Conservation (phyloP, 2,113 vertebrate genomes). For the Hymenochirus boettgeri region DNA sequence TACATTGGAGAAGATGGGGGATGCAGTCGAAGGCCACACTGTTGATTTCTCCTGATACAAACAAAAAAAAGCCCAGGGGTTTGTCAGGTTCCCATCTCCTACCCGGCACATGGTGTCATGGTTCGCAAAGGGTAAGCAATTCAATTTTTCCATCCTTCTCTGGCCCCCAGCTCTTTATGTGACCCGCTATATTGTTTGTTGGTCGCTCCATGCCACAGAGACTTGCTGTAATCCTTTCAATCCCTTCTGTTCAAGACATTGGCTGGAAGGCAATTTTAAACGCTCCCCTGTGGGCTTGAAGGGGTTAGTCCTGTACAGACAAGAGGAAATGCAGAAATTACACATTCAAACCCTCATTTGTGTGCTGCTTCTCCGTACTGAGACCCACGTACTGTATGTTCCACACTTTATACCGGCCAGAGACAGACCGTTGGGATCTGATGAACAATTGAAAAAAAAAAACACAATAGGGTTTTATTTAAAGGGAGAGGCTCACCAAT, state of each 20-base stretch:
- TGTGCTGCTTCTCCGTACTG: neutral
- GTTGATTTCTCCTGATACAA: neutral
- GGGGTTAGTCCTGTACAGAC: constrained; percentile 25
- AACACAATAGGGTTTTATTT: too few species aligned
- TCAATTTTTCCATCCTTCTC: constrained; percentile 39
- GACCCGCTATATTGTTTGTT: constrained; percentile 32
- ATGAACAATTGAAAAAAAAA: too few species aligned
- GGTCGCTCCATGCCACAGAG: constrained; percentile 28
- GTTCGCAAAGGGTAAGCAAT: constrained; percentile 38
- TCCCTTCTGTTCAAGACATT: constrained; percentile 31
- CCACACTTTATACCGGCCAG: neutral
- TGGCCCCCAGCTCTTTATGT: constrained; percentile 23
- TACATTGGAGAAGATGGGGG: constrained; percentile 7
- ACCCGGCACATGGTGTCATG: constrained; percentile 20
- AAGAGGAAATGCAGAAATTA: constrained; percentile 21
- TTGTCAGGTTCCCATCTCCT: constrained; percentile 29
- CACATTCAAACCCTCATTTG: neutral
- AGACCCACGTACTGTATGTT: neutral
- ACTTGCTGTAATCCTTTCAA: constrained; percentile 35
- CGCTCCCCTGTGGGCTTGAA: constrained; percentile 13
- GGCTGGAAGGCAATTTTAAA: constrained; percentile 34
- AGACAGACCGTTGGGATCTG: too few species aligned
- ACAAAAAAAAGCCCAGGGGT: constrained; percentile 12
- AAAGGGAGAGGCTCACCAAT: too few species aligned
- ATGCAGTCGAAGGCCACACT: constrained; percentile 11